Evolutionary conservation across 2,888 invertebrate species (phyloP), one percentile per base, ranked within the genome.

Genomic region (Pycnomerus fuliginosus): DNA sequence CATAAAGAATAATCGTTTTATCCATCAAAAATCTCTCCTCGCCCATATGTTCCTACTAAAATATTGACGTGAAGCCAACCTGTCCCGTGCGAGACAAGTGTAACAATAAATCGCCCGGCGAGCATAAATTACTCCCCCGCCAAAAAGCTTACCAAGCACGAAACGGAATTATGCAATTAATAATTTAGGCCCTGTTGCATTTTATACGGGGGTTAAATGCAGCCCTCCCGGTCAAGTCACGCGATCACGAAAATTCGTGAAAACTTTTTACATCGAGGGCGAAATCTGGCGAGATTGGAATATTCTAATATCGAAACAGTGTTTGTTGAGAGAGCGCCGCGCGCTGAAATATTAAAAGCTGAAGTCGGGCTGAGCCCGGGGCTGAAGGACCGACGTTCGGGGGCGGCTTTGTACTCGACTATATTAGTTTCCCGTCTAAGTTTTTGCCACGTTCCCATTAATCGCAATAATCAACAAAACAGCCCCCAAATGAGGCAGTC

Each of bases 231-330:
- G 58, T 13, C 42, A 44, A 47, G 56, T 52, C 56, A 55, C 56
- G 56, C 58, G 52, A 60, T 45, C n/a, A n/a, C n/a, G n/a, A n/a
- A n/a, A n/a, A n/a, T n/a, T n/a, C n/a, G n/a, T n/a, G n/a, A n/a
- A n/a, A n/a, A n/a, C n/a, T n/a, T n/a, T n/a, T n/a, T n/a, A n/a
- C n/a, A n/a, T n/a, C n/a, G 53, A 51, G 58, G 54, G 54, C 52
- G 55, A 65, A 67, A 69, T 68, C 69, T 66, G 67, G 55, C 60
- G 65, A 69, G 67, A 70, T 70, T 70, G 70, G 64, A 70, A 70
- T 70, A 70, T 70, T 70, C 68, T 69, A 69, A 70, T 70, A 70
- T 70, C 65, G 65, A 60, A 49, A 57, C 58, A 50, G 50, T 65
- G 62, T 65, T 65, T 65, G 61, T 58, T 44, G 52, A 63, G 61